Evolutionary conservation across 2,113 vertebrate genomes (phyloP).

Genomic region (Gorsachius goisagi): DNA sequence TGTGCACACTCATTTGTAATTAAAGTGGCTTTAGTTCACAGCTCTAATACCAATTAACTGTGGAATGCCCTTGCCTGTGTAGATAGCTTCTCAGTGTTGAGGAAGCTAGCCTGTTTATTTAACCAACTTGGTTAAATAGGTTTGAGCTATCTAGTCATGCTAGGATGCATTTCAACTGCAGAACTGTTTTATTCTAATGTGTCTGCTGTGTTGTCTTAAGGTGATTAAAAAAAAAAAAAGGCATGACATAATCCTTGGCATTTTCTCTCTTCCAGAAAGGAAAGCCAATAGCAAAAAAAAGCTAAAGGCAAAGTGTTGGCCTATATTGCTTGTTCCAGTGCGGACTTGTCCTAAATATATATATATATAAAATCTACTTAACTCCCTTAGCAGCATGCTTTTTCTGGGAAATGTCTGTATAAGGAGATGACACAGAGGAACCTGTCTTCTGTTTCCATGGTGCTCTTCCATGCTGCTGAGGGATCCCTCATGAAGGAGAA

Average conservation of each 20-base stretch:
- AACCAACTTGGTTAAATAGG: background rate
- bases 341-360: background rate
- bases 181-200: background rate
- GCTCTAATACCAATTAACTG: background rate
- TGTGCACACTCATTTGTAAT: slow-evolving; percentile 50
- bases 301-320: background rate
- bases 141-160: background rate
- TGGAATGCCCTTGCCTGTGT: background rate
- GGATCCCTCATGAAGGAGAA: background rate
- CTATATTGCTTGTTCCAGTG: background rate
- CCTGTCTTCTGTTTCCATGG: slow-evolving; percentile 32
- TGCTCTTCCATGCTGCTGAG: background rate
- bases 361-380: background rate
- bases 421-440: background rate
- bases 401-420: background rate
- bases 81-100: background rate
- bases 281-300: background rate
- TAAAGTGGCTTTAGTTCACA: slow-evolving; percentile 35
- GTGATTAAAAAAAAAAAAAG: background rate
- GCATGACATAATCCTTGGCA: background rate
- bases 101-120: background rate
- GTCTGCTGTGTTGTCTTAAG: background rate
- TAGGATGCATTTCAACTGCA: background rate
- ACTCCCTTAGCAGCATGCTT: background rate
- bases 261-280: background rate